Percentiles rank a stretch among this genome's conserved stretches.
Conservation (phyloP, 1,140 invertebrate species). For the Anastrepha ludens region DNA sequence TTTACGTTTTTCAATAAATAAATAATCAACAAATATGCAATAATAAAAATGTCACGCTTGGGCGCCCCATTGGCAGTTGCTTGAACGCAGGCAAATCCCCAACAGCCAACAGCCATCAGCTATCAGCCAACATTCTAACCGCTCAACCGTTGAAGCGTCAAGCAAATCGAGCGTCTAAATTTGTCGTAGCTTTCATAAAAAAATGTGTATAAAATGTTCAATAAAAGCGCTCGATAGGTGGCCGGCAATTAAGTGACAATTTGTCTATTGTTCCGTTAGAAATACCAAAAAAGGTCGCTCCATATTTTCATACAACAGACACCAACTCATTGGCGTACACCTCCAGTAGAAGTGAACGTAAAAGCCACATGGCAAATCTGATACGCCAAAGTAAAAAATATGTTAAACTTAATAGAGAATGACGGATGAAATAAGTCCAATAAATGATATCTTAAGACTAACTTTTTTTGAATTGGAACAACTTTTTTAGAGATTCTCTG, state of each 20-base stretch:
- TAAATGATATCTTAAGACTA: not conserved
- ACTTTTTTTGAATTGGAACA: too few species aligned
- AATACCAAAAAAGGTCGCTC: constrained; percentile 12
- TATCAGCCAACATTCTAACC: not conserved
- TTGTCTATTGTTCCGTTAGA: constrained; percentile 53
- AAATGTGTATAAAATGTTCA: too few species aligned
- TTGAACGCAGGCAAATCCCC: not conserved
- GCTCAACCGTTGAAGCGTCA: constrained; percentile 16
- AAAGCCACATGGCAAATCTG: not conserved
- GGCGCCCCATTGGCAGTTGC: constrained; percentile 25
- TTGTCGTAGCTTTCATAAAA: not conserved
- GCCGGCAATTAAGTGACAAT: constrained; percentile 52
- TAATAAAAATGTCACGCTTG: not conserved
- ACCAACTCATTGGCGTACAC: not conserved
- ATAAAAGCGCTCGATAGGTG: constrained; percentile 2
- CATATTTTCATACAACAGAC: not conserved
- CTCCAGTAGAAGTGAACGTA: not conserved
- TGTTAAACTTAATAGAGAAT: too few species aligned
- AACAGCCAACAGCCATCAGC: not conserved
- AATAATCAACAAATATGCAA: not conserved
- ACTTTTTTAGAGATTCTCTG: too few species aligned
- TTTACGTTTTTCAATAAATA: constrained; percentile 18
- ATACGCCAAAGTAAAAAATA: not conserved
- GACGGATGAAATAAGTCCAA: not conserved
- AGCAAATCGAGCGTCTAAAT: not conserved